Percentiles rank a stretch among this genome's conserved stretches.
Conservation (phyloP, 2,888 invertebrate species). For the Acanthosoma haemorrhoidale region DNA sequence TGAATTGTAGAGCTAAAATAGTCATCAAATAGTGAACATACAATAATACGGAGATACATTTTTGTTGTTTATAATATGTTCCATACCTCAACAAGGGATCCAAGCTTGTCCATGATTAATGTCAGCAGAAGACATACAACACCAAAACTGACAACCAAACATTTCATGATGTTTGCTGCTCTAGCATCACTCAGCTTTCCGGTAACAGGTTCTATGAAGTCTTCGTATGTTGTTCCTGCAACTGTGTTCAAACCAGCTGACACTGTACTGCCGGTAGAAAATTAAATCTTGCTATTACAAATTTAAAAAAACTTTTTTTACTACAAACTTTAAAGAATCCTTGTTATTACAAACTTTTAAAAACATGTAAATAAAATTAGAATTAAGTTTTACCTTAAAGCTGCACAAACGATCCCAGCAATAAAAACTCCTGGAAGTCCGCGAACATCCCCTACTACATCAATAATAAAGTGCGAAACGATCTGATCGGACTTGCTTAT, state of each 20-base stretch:
- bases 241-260: slow-evolving; percentile 59
- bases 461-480: slow-evolving; percentile 51
- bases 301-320: no score
- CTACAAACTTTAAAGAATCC: no score
- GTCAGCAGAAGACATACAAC: slow-evolving; percentile 49
- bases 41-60: no score
- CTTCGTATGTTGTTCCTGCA: slow-evolving; percentile 60
- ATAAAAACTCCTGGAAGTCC: slow-evolving; percentile 70
- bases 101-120: slow-evolving; percentile 41
- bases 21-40: neutral
- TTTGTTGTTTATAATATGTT: no score
- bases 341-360: no score
- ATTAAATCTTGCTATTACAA: no score
- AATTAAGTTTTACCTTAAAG: slow-evolving; percentile 53
- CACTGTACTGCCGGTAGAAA: slow-evolving; percentile 58
- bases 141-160: slow-evolving; percentile 53
- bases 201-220: slow-evolving; percentile 56
- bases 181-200: slow-evolving; percentile 51
- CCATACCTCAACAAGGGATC: slow-evolving; percentile 39
- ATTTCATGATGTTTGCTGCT: slow-evolving; percentile 57
- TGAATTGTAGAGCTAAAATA: slow-evolving; percentile 55
- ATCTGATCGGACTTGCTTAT: slow-evolving; percentile 49
- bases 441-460: slow-evolving; percentile 67
- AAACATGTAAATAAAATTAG: no score
- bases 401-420: slow-evolving; percentile 68